Base-by-base conservation (phyloP, 1,140 invertebrate species). In the Diabrotica undecimpunctata region DNA sequence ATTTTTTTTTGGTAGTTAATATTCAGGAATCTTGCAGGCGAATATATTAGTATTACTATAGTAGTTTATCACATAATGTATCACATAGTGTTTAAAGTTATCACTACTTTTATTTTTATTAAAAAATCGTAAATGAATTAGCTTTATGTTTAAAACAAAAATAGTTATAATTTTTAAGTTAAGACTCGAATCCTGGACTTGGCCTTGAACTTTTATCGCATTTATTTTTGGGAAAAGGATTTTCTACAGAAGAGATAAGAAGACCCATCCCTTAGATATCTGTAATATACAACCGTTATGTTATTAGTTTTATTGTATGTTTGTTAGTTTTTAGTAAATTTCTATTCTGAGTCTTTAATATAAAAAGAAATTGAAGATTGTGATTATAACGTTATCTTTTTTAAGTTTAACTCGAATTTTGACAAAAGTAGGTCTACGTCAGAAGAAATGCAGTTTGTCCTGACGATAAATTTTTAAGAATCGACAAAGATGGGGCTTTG, bases 321-420 rank as follows among this genome's bases (percentile, higher is more conserved):
- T 77, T 77, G 77, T 78, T 78, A 77, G 77, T 74, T 75, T 77
- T 74, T 78, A 78, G 77, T 78, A 66, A 76, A 77, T 75, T 77
- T 77, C 67, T 72, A 70, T 72, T 72, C 67, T 72, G 71, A 75
- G 70, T 72, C 67, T 69, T 68, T 68, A 68, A 70, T 54, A 69
- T 65, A 70, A 71, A 65, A 67, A 70, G 60, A 57, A 66, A 73
- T 68, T 71, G 69, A 72, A 63, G 65, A 70, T 74, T 76, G 74
- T 76, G 74, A 76, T 76, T 66, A 56, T 64, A 73, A 73, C 72
- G 70, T 66, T 73, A 69, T 70, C 62, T 10, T 46, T 66, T 70
- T 66, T 71, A 64, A 67, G 62, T 70, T 74, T 75, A 70, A 67
- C 64, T 69, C 41, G 46, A 61, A 61, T 61, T 51, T 66, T 61